A percentile compares a stretch with the other conserved stretches of the same genome.
Conservation (phyloP, 1,140 invertebrate species). For the Danaus plexippus region DNA sequence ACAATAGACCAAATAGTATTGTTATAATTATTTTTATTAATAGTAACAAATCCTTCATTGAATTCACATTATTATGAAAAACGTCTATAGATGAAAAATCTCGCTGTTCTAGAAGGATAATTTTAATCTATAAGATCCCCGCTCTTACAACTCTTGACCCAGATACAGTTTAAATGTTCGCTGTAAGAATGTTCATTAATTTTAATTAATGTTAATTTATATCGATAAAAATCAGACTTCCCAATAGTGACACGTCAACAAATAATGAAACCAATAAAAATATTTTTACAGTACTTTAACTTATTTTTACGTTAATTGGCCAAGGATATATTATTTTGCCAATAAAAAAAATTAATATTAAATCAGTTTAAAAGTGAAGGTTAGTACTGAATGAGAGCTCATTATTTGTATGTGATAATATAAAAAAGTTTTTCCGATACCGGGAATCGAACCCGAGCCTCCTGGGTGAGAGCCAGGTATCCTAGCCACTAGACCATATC, state of each 20-base stretch:
- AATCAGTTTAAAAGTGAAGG: too few relatives aligned
- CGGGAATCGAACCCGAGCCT: slow-evolving; percentile 55
- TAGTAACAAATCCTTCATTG: too few relatives aligned
- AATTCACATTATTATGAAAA: too few relatives aligned
- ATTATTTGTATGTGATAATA: slow-evolving; percentile 7
- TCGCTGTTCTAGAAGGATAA: too few relatives aligned
- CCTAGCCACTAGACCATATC: slow-evolving; percentile 61
- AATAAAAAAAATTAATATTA: background rate
- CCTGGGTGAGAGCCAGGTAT: slow-evolving; percentile 46
- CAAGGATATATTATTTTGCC: slow-evolving; percentile 21
- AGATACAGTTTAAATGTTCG: too few relatives aligned
- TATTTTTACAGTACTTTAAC: slow-evolving; percentile 8
- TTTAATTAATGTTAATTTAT: slow-evolving; percentile 18
- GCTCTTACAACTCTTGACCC: too few relatives aligned
- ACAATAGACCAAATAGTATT: too few relatives aligned
- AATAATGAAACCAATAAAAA: slow-evolving; percentile 18
- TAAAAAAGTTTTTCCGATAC: slow-evolving; percentile 34
- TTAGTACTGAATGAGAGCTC: background rate
- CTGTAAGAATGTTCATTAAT: slow-evolving; percentile 6
- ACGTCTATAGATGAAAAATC: too few relatives aligned
- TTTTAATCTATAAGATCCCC: too few relatives aligned
- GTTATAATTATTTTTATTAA: too few relatives aligned
- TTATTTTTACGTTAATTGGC: slow-evolving; percentile 20
- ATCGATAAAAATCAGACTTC: slow-evolving; percentile 16
- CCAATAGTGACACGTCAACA: slow-evolving; percentile 12